Evolutionary conservation across 2,888 invertebrate species (phyloP).

Genomic region (Pseudococcus jackbeardsleyi): DNA sequence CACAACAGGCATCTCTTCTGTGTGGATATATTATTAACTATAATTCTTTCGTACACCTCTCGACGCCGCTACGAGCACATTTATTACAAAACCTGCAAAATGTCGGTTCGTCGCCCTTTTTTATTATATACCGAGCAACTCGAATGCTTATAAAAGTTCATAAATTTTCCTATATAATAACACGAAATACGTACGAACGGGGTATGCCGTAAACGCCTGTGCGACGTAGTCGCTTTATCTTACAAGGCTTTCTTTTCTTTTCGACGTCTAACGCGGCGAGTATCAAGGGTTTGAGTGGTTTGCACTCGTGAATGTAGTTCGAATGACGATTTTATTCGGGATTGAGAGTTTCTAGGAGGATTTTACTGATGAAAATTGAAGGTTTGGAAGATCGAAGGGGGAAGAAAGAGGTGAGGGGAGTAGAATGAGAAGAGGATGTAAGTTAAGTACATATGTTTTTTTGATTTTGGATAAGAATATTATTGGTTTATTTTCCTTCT

Average conservation of each 20-base stretch:
- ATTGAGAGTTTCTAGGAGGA: background rate
- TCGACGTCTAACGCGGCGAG: background rate
- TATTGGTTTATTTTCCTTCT: too few species aligned
- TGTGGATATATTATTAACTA: slow-evolving; percentile 38
- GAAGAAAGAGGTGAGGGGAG: too few species aligned
- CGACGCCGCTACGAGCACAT: slow-evolving; percentile 11
- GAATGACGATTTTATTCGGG: background rate
- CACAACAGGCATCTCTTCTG: slow-evolving; percentile 13
- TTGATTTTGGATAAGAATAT: too few species aligned
- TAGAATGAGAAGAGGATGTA: too few species aligned
- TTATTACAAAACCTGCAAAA: slow-evolving; percentile 38
- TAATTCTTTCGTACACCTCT: slow-evolving; percentile 37
- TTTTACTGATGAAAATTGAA: too few species aligned
- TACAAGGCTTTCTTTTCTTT: slow-evolving; percentile 7
- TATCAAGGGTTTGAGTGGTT: background rate
- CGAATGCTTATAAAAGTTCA: slow-evolving; percentile 36
- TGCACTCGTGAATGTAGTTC: background rate
- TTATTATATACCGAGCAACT: slow-evolving; percentile 26
- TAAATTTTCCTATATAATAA: slow-evolving; percentile 41
- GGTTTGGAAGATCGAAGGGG: too few species aligned
- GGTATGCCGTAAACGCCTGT: background rate
- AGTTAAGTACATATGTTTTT: too few species aligned
- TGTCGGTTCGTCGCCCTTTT: slow-evolving; percentile 39
- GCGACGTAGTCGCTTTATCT: background rate
- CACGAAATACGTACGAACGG: background rate